Percentiles rank a stretch among this genome's conserved stretches.
These are phyloP conservation scores for Eucera pruinosa DNA, from an alignment of 2,888 invertebrate species.

Conservation along the genomic window DNA sequence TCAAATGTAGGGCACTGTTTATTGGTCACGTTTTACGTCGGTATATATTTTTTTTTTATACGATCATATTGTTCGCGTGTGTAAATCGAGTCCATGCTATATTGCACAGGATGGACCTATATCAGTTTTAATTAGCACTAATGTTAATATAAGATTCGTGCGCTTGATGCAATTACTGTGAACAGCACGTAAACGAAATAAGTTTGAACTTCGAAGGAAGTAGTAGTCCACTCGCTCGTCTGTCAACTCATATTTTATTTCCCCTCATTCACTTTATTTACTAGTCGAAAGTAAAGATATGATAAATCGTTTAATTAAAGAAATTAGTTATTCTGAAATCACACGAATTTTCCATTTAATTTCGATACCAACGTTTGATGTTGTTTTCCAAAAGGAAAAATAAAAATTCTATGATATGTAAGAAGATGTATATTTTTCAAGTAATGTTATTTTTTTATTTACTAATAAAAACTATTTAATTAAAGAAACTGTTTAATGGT, in stretches of 20 bases:
- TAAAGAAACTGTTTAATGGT: no score
- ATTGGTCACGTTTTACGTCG: slow-evolving; percentile 8
- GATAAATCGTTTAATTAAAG: no score
- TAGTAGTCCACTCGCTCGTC: background rate
- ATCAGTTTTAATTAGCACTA: slow-evolving; percentile 5
- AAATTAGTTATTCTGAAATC: no score
- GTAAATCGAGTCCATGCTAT: slow-evolving; percentile 11
- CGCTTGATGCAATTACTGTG: background rate
- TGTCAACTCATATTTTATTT: background rate
- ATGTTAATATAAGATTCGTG: slow-evolving; percentile 12
- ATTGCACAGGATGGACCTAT: background rate
- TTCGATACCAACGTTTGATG: no score
- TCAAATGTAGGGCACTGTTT: slow-evolving; percentile 1
- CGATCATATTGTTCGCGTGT: slow-evolving; percentile 7
- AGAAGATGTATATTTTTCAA: no score
- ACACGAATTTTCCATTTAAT: no score
- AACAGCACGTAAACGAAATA: background rate
- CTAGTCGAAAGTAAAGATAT: background rate
- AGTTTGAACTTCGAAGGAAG: background rate
- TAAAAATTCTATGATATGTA: no score
- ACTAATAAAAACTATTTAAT: no score
- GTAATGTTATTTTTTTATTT: no score
- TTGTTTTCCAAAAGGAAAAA: no score
- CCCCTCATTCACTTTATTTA: background rate
- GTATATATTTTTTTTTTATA: slow-evolving; percentile 1